Base-by-base conservation (phyloP, 2,888 invertebrate genomes). In the Cephonodes hylas region DNA sequence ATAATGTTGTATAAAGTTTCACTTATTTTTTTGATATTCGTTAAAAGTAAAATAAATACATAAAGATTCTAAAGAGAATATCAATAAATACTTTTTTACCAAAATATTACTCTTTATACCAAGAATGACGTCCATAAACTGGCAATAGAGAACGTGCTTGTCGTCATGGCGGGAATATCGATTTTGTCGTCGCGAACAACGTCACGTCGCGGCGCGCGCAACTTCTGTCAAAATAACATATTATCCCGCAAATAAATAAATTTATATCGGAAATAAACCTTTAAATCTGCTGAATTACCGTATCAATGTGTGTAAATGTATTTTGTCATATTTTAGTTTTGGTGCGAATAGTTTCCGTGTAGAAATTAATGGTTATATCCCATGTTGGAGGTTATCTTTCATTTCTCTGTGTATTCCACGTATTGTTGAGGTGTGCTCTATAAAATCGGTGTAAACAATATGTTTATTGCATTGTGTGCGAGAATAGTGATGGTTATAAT, bases 141-240 rank as follows among this genome's bases (percentile, higher is more conserved):
- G 38, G 38, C 38, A 38, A 38, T n/a, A 38, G n/a, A n/a, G 38
- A 10, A 3, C 38, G 38, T n/a, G n/a, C 38, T 2, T 38, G 72
- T 23, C 15, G 27, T 61, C 63, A 66, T 67, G 71, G 67, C 70
- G 56, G 56, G 10, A 56, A 76, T 88, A 89, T 89, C 80, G 89
- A 89, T 89, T 85, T 78, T 68, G 56, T 60, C 45, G 44, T 68
- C 70, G 74, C 77, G 76, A 74, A 71, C 70, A 71, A 65, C 70
- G 73, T 64, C 70, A 62, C 62, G n/a, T 34, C 53, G 62, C 66
- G 68, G 84, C 89, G 89, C 85, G 86, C 90, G 89, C 89, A 85
- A 18, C 59, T 64, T 25, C 79, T 83, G 87, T 88, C 87, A 89
- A 84, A 84, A 78, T 80, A 74, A 73, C 67, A 73, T 66, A 65